Conservation (phyloP, 2,888 invertebrate genomes). For the Leptinotarsa juncta region DNA sequence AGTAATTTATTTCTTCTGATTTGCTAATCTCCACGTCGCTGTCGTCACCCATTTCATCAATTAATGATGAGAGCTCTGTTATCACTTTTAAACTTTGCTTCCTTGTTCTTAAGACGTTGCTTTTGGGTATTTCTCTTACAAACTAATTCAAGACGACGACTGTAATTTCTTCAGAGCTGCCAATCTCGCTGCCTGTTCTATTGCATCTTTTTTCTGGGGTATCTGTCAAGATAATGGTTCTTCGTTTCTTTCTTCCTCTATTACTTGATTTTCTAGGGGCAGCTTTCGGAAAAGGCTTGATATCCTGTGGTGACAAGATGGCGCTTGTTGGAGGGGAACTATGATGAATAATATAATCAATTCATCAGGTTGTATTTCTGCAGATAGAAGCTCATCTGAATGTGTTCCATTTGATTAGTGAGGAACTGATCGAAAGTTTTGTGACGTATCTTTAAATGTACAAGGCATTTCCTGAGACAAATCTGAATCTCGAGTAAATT, state of each 20-base stretch:
- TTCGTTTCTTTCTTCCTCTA: constrained; percentile 5
- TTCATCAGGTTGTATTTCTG: too few relatives aligned
- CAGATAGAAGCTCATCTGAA: constrained; percentile 1
- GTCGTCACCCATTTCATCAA: background rate
- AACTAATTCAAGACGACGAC: background rate
- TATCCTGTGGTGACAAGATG: background rate
- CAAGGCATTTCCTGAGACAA: background rate
- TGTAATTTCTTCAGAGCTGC: background rate
- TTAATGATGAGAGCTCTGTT: background rate
- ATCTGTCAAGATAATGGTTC: constrained; percentile 10
- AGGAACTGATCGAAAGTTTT: background rate
- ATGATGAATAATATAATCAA: constrained; percentile 5
- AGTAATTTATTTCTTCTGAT: background rate
- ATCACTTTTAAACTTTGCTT: background rate
- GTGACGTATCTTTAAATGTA: background rate
- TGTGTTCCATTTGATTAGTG: background rate
- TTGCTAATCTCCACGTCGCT: background rate
- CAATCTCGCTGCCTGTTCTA: constrained; percentile 7
- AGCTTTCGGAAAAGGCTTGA: constrained; percentile 14
- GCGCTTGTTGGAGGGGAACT: constrained; percentile 12
- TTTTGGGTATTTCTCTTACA: background rate
- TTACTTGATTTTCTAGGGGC: constrained; percentile 6
- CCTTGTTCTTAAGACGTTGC: background rate
- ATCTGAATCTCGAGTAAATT: background rate
- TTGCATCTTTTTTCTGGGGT: constrained; percentile 28